Base-by-base conservation (phyloP, 2,113 vertebrate species). In the Canis aureus region DNA sequence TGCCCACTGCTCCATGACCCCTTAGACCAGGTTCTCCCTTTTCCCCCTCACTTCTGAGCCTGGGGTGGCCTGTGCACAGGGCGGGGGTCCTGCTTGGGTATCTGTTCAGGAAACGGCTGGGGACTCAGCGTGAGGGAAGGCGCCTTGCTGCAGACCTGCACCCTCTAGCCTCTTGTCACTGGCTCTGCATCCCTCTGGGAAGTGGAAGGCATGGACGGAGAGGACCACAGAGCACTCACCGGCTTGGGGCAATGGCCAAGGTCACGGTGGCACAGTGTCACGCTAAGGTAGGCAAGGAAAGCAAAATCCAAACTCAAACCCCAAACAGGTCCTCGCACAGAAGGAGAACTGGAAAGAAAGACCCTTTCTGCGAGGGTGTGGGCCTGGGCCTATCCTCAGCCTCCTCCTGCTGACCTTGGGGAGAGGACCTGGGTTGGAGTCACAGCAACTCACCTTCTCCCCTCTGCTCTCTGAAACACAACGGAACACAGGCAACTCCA, bases 401-500 rank as follows among this genome's bases (percentile, higher is more conserved):
- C 74, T 49, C 25, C 0, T 15, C 25, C 32, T 0, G 3, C 16
- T 5, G 59, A 38, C 59, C 53, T 3, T 3, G 5, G 71, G 3
- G 8, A 12, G 10, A n/a, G 57, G 59, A 11, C 5, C 73, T 1
- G 22, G 51, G 60, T 60, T 12, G 55, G 16, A 43, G 51, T 25
- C 64, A 13, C 5, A n/a, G 66, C 11, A 4, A 43, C 62, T 51
- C 85, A 27, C 60, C 66, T n/a, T 64, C 29, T 35, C 17, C 78
- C 32, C 78, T 27, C 51, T 76, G 83, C 59, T 66, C 84, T 29
- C 12, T 0, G 1, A 13, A 49, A n/a, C 55, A 17, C 23, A 35
- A 43, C 0, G 1, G 38, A 32, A n/a, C 73, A 29, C 51, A 11
- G n/a, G 51, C 11, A 22, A 2, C 23, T 32, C 6, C 0, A 0